Conservation (phyloP, 2,113 vertebrate genomes). For the Charadrius vociferus region DNA sequence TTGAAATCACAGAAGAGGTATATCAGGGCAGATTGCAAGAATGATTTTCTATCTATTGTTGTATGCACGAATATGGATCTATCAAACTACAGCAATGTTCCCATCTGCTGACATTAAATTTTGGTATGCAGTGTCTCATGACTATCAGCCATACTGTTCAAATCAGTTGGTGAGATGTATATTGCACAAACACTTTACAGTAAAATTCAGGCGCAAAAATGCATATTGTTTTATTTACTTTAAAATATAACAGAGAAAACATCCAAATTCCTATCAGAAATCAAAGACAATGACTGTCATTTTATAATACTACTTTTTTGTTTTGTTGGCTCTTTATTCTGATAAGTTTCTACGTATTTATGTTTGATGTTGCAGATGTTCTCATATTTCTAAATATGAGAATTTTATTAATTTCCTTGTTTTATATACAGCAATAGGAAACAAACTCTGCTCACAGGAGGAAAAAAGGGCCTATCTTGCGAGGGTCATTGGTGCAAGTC, state of each 20-base stretch:
- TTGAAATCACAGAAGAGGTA: neutral
- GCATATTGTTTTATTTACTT: neutral
- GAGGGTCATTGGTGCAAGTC: neutral
- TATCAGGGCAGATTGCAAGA: neutral
- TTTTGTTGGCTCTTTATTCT: neutral
- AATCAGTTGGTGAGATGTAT: neutral
- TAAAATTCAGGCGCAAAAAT: neutral
- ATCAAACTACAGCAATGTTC: neutral
- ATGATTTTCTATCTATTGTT: neutral
- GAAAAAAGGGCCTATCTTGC: neutral
- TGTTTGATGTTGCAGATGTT: neutral
- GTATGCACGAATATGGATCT: neutral
- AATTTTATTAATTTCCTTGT: neutral
- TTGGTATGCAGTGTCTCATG: neutral
- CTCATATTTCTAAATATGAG: neutral
- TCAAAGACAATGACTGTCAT: neutral
- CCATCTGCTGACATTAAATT: neutral
- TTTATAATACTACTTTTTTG: neutral
- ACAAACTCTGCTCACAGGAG: neutral
- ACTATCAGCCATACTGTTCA: neutral
- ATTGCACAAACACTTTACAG: neutral
- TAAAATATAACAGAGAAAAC: neutral
- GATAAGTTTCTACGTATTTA: neutral
- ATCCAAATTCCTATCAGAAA: neutral
- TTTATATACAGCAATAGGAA: neutral